Conservation (phyloP, 1,140 invertebrate genomes). For the Lanistes nyassanus region DNA sequence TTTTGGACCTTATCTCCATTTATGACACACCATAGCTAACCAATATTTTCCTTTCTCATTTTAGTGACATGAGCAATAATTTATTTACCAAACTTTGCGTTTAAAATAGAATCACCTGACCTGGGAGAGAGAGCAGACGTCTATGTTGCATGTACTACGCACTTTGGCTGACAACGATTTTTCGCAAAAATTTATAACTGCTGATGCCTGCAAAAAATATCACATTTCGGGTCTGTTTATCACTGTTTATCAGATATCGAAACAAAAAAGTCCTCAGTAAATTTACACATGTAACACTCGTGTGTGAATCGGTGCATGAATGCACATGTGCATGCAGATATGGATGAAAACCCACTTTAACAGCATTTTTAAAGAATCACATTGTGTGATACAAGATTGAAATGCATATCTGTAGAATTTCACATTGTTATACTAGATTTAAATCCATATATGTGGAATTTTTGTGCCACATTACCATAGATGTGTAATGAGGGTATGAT, state of each 20-base stretch:
- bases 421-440: too few relatives aligned
- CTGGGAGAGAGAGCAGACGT: slow-evolving; percentile 12
- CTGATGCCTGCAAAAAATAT: slow-evolving; percentile 17
- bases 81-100: background rate
- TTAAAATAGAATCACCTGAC: slow-evolving; percentile 8
- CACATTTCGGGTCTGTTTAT: slow-evolving; percentile 19
- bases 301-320: background rate
- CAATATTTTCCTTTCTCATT: too few relatives aligned
- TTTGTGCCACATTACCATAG: too few relatives aligned
- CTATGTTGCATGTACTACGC: slow-evolving; percentile 8
- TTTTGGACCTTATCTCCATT: too few relatives aligned
- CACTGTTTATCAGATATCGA: too few relatives aligned
- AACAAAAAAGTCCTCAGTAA: background rate
- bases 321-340: background rate
- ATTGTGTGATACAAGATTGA: too few relatives aligned
- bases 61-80: too few relatives aligned
- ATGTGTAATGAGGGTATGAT: background rate
- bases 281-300: background rate
- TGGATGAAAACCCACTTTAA: background rate
- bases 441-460: too few relatives aligned
- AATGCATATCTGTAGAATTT: too few relatives aligned
- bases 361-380: background rate
- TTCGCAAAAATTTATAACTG: slow-evolving; percentile 3
- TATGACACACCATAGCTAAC: too few relatives aligned
- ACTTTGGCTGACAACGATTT: background rate